Conservation (phyloP, 2,797 vertebrate species). For the Melanotaenia nigrans region DNA sequence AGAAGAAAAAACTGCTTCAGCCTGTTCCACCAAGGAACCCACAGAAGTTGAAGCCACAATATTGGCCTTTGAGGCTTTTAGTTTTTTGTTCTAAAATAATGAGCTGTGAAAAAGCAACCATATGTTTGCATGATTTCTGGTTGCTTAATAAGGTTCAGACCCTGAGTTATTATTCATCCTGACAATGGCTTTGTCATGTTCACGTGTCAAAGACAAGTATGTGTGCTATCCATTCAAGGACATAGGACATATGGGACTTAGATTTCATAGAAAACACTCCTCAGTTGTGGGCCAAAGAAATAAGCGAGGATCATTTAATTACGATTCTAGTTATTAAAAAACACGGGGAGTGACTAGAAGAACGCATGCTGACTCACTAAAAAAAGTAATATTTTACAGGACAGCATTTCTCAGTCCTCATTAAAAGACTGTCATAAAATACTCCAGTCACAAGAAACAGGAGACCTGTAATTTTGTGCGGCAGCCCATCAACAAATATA, state of each 20-base stretch:
- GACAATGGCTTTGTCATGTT: slow-evolving; percentile 36
- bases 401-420: slow-evolving; percentile 57
- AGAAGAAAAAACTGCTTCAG: slow-evolving; percentile 17
- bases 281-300: slow-evolving; percentile 38
- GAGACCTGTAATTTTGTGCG: slow-evolving; percentile 77
- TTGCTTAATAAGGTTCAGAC: slow-evolving; percentile 8
- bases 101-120: slow-evolving; percentile 19
- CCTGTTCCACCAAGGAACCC: slow-evolving; percentile 6
- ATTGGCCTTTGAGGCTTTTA: background rate
- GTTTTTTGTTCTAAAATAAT: background rate
- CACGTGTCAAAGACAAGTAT: slow-evolving; percentile 8
- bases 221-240: slow-evolving; percentile 20
- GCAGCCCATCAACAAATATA: slow-evolving; percentile 78
- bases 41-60: slow-evolving; percentile 10
- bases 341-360: slow-evolving; percentile 34
- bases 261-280: slow-evolving; percentile 25
- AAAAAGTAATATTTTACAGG: slow-evolving; percentile 64
- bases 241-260: slow-evolving; percentile 19
- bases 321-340: slow-evolving; percentile 32
- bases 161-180: slow-evolving; percentile 33
- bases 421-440: slow-evolving; percentile 68
- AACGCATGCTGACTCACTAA: slow-evolving; percentile 54
- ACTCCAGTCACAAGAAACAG: slow-evolving; percentile 59
- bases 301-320: slow-evolving; percentile 34
- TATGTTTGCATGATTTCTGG: slow-evolving; percentile 18